Evolutionary conservation across 2,797 vertebrate genomes (phyloP), one percentile per base, ranked within the genome.

Genomic region (Dicrostonyx torquatus): DNA sequence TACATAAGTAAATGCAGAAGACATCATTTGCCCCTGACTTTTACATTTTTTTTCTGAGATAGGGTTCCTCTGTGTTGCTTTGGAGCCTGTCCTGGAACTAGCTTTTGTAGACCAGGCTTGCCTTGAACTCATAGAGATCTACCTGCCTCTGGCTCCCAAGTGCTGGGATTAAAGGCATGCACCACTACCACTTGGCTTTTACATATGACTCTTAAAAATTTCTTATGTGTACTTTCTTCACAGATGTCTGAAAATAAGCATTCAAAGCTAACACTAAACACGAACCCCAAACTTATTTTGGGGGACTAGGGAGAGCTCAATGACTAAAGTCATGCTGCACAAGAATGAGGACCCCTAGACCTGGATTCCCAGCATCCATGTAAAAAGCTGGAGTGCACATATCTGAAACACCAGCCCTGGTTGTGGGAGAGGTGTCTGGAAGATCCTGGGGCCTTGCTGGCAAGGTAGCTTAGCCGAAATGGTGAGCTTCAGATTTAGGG

Each of bases 231-330:
- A 55, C 55, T 73, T 70, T 60, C 20, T 96, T 85, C 6, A 62
- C 4, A 68, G 91, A 77, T 78, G 14, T 31, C 68, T 87, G 53
- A n/a, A 77, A 96, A 29, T 82, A 83, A 55, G 68, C 31, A 91
- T 20, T 40, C 24, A 88, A 76, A 62, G 62, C 60, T 80, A 95
- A 43, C 9, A 43, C 58, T 45, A 68, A 82, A 66, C 7, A 64
- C 24, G 6, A 89, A 14, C 79, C 58, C 87, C 84, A 70, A 75
- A 6, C 7, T 13, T 15, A 77, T 68, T 58, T 76, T 48, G 37
- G 34, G 31, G 62, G 20, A 53, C 83, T 85, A 45, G 45, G 45
- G 83, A 68, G 17, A 11, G 18, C 60, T 68, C 31, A 84, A 45
- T 26, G 22, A 14, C 22, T 48, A 37, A 70, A 85, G 26, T 17